Percentiles rank a stretch among this genome's conserved stretches.
These are phyloP conservation scores for Coenonympha glycerion DNA, from an alignment of 2,888 invertebrate species.

Conservation along the genomic window DNA sequence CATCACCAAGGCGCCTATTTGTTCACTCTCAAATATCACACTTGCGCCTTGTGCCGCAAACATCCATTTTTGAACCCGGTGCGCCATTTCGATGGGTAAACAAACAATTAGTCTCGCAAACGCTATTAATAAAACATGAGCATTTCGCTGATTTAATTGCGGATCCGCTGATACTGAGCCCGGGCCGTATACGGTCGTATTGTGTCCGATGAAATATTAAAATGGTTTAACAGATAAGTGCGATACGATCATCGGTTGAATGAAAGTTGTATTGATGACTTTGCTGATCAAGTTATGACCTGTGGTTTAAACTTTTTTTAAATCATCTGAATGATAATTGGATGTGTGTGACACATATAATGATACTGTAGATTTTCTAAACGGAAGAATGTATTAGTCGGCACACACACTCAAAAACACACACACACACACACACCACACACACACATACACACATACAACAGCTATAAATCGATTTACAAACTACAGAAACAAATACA, in stretches of 20 bases:
- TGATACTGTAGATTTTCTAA: no score
- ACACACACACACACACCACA: no score
- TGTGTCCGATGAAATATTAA: slow-evolving; percentile 1
- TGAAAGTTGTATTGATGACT: slow-evolving; percentile 14
- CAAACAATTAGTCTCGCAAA: slow-evolving; percentile 19
- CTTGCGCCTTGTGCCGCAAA: slow-evolving; percentile 22
- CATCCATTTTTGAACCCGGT: slow-evolving; percentile 26
- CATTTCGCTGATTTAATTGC: slow-evolving; percentile 19
- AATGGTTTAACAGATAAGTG: background rate
- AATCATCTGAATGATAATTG: no score
- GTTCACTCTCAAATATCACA: background rate
- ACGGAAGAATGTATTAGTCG: no score
- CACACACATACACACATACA: no score
- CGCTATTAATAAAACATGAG: slow-evolving; percentile 21
- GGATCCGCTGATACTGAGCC: background rate
- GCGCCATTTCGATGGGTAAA: slow-evolving; percentile 26
- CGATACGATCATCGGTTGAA: background rate
- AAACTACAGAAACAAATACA: background rate
- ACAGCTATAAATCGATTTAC: no score
- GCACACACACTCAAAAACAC: no score
- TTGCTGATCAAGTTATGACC: slow-evolving; percentile 1
- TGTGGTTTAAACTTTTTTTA: background rate
- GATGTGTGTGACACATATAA: no score
- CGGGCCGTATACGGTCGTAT: slow-evolving; percentile 8
- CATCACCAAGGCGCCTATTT: no score